Conservation (phyloP, 2,113 vertebrate species). For the Corythaixoides concolor region DNA sequence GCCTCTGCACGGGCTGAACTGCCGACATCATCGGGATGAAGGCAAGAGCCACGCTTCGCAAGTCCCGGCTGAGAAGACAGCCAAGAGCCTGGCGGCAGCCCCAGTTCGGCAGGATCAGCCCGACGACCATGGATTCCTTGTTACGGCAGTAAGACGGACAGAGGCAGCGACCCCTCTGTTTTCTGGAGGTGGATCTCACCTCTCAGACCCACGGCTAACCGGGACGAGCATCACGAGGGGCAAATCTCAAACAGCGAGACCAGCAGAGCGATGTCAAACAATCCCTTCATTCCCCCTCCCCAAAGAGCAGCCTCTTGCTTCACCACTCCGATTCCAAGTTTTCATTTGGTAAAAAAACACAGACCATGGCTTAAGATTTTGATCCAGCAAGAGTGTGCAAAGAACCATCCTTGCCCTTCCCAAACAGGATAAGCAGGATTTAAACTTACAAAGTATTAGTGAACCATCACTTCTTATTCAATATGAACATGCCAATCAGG, state of each 20-base stretch:
- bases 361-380: neutral
- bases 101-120: accelerated
- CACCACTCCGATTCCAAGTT: neutral
- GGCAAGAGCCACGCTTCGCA: neutral
- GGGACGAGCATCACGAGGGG: accelerated
- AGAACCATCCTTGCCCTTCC: neutral
- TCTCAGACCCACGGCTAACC: accelerated
- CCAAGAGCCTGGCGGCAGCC: neutral
- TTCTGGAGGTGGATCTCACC: neutral
- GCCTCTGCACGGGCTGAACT: accelerated
- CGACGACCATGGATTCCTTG: neutral
- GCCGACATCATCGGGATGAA: accelerated
- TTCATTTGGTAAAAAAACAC: neutral
- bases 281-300: neutral
- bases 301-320: neutral
- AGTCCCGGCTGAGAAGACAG: neutral
- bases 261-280: neutral
- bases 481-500: neutral
- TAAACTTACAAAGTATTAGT: neutral
- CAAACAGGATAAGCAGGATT: conserved; percentile 16
- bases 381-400: neutral
- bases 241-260: neutral
- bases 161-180: accelerated
- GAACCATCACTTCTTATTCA: neutral
- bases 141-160: accelerated